Conservation (phyloP, 2,888 invertebrate genomes). For the Esperia sulphurella region DNA sequence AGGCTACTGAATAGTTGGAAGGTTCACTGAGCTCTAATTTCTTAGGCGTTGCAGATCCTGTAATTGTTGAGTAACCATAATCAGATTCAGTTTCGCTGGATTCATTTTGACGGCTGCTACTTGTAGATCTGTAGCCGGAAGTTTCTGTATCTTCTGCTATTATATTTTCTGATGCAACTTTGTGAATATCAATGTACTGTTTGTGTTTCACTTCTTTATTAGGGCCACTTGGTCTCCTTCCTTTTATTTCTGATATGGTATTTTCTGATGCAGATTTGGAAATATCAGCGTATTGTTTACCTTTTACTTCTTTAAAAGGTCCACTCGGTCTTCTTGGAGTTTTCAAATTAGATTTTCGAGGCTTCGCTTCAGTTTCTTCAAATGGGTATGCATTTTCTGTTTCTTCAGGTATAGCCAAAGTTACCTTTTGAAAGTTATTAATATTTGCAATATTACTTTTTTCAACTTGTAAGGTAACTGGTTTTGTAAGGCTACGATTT, state of each 20-base stretch:
- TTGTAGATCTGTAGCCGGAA: slow-evolving; percentile 77
- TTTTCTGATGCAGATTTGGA: too few species aligned
- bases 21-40: slow-evolving; percentile 66
- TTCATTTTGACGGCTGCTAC: slow-evolving; percentile 62
- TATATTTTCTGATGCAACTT: slow-evolving; percentile 30
- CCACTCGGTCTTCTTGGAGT: slow-evolving; percentile 8
- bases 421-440: slow-evolving; percentile 27
- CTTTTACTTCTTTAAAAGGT: too few species aligned
- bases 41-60: slow-evolving; percentile 79
- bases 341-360: slow-evolving; percentile 65
- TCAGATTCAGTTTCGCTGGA: slow-evolving; percentile 79
- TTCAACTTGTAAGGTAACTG: slow-evolving; percentile 38
- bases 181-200: slow-evolving; percentile 19
- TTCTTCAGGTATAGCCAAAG: slow-evolving; percentile 36
- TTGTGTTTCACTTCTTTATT: slow-evolving; percentile 31
- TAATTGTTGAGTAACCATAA: slow-evolving; percentile 81
- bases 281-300: too few species aligned
- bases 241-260: too few species aligned
- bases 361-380: slow-evolving; percentile 31
- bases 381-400: slow-evolving; percentile 18
- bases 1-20: slow-evolving; percentile 52
- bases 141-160: slow-evolving; percentile 67
- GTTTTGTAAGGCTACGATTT: slow-evolving; percentile 48
- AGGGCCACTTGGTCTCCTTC: slow-evolving; percentile 42
- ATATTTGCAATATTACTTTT: slow-evolving; percentile 47